Base-by-base conservation (phyloP, 2,888 invertebrate species). In the Tipula lateralis region DNA sequence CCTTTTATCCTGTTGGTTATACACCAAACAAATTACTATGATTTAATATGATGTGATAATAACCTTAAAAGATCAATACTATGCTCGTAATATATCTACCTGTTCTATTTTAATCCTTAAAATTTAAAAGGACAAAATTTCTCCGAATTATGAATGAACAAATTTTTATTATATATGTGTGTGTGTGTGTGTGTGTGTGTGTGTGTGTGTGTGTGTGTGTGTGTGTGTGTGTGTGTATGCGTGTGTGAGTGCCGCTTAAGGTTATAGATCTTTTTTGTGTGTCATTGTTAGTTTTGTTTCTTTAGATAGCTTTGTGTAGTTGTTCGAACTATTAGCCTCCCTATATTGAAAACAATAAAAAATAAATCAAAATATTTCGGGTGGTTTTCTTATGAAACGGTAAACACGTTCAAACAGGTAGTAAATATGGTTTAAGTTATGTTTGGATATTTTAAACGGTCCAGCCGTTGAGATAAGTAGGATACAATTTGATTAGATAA, bases 11-110 rank as follows among this genome's bases (percentile, higher is more conserved):
- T 66, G 24, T 66, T 66, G 19, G 9, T 66, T 66, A 24, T 6
- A 66, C 24, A 66, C 66, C 66, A 66, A 66, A 66, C 66, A 66
- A 66, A 66, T 66, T 66, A 66, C 66, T 66, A 66, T 66, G 66
- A 66, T 66, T 66, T 66, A 66, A 66, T 66, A 66, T 66, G 66
- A 66, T 66, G 66, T 66, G 66, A 66, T 66, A 66, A 66, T 66
- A 66, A 66, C 66, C 66, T 24, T 66, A 66, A 66, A 66, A 66
- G 66, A 66, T 66, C 66, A 66, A 66, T 66, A 50, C 1, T 44
- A 44, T 16, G 50, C 1, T 16, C 39, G 44, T 2, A n/a, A n/a
- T n/a, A n/a, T n/a, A 2, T 66, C 66, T 66, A 66, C 66, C 66
- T 66, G 66, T 24, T 66, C 9, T n/a, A n/a, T n/a, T n/a, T n/a